A percentile compares a stretch with the other conserved stretches of the same genome.
Evolutionary conservation across 2,113 vertebrate species (phyloP).

Genomic region (Prunella himalayana): DNA sequence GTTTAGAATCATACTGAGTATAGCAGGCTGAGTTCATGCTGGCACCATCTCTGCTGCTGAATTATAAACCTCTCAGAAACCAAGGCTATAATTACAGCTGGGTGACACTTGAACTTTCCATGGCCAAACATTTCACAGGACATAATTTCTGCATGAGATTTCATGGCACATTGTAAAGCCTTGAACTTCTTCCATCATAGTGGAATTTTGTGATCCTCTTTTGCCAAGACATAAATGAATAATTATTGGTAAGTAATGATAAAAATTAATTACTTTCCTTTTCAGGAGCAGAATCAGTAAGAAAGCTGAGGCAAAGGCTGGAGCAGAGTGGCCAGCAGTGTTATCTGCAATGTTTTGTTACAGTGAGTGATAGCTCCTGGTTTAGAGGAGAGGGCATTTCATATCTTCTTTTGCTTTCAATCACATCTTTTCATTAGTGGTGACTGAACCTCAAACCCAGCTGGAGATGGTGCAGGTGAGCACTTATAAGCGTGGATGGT

Average conservation of each 20-base stretch:
- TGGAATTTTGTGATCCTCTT: background rate
- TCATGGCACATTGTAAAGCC: background rate
- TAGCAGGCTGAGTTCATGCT: background rate
- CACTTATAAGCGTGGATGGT: constrained; percentile 28
- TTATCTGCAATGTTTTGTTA: constrained; percentile 25
- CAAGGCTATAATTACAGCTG: constrained; percentile 37
- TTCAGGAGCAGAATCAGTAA: background rate
- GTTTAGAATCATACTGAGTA: background rate
- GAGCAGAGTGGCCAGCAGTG: background rate
- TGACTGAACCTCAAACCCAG: constrained; percentile 37
- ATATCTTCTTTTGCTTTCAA: constrained; percentile 16
- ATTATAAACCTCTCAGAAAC: constrained; percentile 54
- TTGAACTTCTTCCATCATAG: background rate
- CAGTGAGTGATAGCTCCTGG: background rate
- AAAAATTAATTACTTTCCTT: background rate
- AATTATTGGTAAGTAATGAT: background rate
- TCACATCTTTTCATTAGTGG: constrained; percentile 44
- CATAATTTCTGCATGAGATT: constrained; percentile 7
- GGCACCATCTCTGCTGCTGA: constrained; percentile 2
- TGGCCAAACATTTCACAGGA: constrained; percentile 20
- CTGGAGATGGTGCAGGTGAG: constrained; percentile 40
- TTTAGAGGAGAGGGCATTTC: constrained; percentile 17
- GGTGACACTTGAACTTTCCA: constrained; percentile 46
- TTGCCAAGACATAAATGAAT: background rate
- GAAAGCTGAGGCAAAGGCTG: background rate